Percentiles rank a stretch among this genome's conserved stretches.
Conservation (phyloP, 2,888 invertebrate genomes). For the Drosophila nr. fundita region DNA sequence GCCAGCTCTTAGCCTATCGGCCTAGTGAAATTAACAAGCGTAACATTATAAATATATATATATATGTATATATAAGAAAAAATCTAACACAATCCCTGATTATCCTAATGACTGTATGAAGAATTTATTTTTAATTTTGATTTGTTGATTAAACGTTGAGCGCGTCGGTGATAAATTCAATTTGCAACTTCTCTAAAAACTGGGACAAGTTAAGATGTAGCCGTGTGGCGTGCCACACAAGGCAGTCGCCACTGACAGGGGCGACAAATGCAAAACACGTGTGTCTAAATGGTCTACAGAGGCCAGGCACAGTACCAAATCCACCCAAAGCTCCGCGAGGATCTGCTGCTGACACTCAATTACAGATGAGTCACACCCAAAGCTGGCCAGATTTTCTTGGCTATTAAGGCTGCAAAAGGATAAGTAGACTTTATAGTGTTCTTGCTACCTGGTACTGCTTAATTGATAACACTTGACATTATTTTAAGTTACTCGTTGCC, state of each 20-base stretch:
- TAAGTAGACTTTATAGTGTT: not conserved
- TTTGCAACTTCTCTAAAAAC: conserved; percentile 38
- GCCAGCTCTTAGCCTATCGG: conserved; percentile 6
- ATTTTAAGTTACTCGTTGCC: not conserved
- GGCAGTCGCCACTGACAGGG: conserved; percentile 33
- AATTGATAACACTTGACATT: not conserved
- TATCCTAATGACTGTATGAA: conserved; percentile 37
- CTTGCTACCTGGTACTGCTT: no score
- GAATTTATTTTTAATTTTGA: conserved; percentile 30
- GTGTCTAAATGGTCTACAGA: conserved; percentile 44
- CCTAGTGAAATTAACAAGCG: conserved; percentile 38
- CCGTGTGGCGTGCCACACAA: conserved; percentile 13
- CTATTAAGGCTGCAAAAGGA: not conserved
- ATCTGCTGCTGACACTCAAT: conserved; percentile 1
- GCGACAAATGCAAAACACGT: conserved; percentile 55
- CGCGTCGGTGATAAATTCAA: conserved; percentile 45
- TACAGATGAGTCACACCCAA: conserved; percentile 8
- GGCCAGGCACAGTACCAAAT: conserved; percentile 25
- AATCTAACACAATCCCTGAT: conserved; percentile 48
- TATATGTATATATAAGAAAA: not conserved
- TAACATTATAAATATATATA: conserved; percentile 20
- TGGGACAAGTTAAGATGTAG: conserved; percentile 8
- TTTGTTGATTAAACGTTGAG: conserved; percentile 30
- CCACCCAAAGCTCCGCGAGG: conserved; percentile 5
- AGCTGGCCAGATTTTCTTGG: not conserved